These are phyloP conservation scores for Calypte anna DNA, from an alignment of 2,113 vertebrate genomes.

Conservation along the genomic window DNA sequence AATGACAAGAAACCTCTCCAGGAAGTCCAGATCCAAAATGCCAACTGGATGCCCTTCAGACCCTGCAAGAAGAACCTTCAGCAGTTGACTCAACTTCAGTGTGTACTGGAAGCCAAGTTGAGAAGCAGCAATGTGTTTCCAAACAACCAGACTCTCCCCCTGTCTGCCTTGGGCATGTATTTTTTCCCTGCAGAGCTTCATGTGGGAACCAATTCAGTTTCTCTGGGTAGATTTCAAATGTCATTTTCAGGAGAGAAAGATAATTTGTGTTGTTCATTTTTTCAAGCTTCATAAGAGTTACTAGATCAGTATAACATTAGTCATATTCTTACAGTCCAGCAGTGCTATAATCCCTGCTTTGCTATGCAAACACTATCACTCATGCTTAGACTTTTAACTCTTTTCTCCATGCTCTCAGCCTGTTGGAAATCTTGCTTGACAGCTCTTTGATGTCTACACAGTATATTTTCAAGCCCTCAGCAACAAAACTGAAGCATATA, in stretches of 20 bases:
- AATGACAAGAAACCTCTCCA: not conserved
- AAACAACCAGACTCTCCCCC: not conserved
- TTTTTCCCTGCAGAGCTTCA: conserved; percentile 1
- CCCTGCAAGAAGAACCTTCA: not conserved
- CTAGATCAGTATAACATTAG: conserved; percentile 36
- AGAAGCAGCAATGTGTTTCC: not conserved
- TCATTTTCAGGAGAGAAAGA: conserved; percentile 44
- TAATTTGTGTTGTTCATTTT: conserved; percentile 54
- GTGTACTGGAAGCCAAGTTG: not conserved
- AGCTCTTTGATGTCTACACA: conserved; percentile 45
- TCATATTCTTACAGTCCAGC: conserved; percentile 55
- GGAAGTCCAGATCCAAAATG: not conserved
- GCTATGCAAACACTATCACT: conserved; percentile 65
- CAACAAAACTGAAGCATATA: conserved; percentile 43
- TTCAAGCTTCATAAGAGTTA: conserved; percentile 47
- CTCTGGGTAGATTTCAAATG: conserved; percentile 45
- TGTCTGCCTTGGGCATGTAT: not conserved
- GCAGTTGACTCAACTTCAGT: not conserved
- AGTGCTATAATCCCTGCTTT: conserved; percentile 51
- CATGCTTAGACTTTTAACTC: conserved; percentile 48
- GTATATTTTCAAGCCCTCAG: conserved; percentile 42
- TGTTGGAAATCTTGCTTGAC: conserved; percentile 59
- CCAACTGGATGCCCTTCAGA: not conserved
- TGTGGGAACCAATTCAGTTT: conserved; percentile 26
- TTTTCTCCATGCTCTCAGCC: conserved; percentile 37